Evolutionary conservation across 2,113 vertebrate genomes (phyloP).

Genomic region (Chamaetylas fuelleborni): DNA sequence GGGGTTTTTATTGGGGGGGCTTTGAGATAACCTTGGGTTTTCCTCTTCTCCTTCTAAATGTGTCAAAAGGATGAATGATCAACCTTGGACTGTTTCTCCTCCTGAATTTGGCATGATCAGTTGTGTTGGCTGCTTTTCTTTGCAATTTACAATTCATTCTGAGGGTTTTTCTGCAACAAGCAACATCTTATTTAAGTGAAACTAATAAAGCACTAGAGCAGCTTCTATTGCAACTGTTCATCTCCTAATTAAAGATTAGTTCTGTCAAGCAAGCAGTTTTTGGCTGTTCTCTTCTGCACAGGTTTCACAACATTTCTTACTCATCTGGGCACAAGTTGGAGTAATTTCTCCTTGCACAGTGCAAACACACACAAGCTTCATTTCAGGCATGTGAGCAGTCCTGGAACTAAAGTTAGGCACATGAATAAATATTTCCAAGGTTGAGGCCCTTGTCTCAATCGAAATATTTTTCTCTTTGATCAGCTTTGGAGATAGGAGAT

Average conservation of each 20-base stretch:
- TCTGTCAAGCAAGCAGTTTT: slow-evolving; percentile 57
- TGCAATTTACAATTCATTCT: background rate
- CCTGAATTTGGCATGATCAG: background rate
- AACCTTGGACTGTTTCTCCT: background rate
- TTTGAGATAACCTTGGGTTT: background rate
- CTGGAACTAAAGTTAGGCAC: slow-evolving; percentile 19
- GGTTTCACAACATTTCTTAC: slow-evolving; percentile 64
- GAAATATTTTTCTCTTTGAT: slow-evolving; percentile 56
- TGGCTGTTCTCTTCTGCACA: slow-evolving; percentile 24
- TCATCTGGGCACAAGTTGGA: slow-evolving; percentile 34
- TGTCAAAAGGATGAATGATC: accelerated
- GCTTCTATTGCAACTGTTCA: slow-evolving; percentile 26
- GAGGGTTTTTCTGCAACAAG: background rate
- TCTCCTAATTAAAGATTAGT: slow-evolving; percentile 56
- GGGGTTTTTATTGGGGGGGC: background rate
- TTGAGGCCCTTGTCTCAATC: slow-evolving; percentile 3
- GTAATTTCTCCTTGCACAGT: background rate
- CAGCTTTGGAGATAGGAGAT: slow-evolving; percentile 33
- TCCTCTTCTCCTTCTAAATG: background rate
- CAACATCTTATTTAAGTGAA: background rate
- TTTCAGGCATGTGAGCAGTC: background rate
- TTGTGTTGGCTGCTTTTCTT: background rate
- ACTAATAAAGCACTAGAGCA: slow-evolving; percentile 1
- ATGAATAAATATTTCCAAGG: slow-evolving; percentile 48
- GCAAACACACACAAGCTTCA: background rate